Percentiles rank a stretch among this genome's conserved stretches.
Evolutionary conservation across 1,140 invertebrate genomes (phyloP).

Genomic region (Mylabris phalerata): DNA sequence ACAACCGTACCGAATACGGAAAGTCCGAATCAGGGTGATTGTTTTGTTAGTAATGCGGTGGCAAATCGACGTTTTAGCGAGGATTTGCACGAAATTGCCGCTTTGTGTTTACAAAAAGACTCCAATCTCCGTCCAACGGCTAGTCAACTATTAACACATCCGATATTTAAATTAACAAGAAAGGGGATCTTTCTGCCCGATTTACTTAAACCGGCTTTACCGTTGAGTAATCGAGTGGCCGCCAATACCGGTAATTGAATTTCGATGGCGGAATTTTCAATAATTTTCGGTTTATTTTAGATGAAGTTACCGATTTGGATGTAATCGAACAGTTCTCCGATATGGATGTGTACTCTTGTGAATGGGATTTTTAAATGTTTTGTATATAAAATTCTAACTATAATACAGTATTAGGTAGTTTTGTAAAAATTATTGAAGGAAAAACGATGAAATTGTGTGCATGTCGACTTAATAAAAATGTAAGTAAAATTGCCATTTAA

Average conservation of each 20-base stretch:
- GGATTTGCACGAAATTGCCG: slow-evolving; percentile 67
- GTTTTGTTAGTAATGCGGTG: slow-evolving; percentile 32
- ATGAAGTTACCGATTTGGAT: slow-evolving; percentile 40
- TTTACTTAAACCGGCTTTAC: slow-evolving; percentile 48
- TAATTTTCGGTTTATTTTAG: slow-evolving; percentile 26
- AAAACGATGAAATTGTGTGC: not conserved
- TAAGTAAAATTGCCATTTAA: too few species aligned
- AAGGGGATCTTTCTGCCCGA: slow-evolving; percentile 42
- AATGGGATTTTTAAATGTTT: slow-evolving; percentile 44
- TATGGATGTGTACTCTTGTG: slow-evolving; percentile 41
- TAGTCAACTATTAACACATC: slow-evolving; percentile 60
- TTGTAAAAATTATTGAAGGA: not conserved
- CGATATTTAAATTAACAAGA: slow-evolving; percentile 65
- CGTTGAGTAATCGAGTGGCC: slow-evolving; percentile 44
- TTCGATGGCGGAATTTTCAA: slow-evolving; percentile 2
- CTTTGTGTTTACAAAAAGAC: slow-evolving; percentile 62
- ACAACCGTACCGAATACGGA: slow-evolving; percentile 55
- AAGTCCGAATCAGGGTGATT: slow-evolving; percentile 41
- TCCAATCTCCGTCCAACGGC: slow-evolving; percentile 56
- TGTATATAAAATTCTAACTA: not conserved
- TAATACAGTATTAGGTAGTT: slow-evolving; percentile 9
- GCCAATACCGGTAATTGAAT: slow-evolving; percentile 38
- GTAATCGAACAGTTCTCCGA: slow-evolving; percentile 38
- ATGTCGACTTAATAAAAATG: too few species aligned
- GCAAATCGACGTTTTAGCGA: slow-evolving; percentile 58